Percentiles rank a stretch among this genome's conserved stretches.
phyloP scores from a whole-genome alignment of 2,888 invertebrate species.

The Aleiodes leptofemur region DNA sequence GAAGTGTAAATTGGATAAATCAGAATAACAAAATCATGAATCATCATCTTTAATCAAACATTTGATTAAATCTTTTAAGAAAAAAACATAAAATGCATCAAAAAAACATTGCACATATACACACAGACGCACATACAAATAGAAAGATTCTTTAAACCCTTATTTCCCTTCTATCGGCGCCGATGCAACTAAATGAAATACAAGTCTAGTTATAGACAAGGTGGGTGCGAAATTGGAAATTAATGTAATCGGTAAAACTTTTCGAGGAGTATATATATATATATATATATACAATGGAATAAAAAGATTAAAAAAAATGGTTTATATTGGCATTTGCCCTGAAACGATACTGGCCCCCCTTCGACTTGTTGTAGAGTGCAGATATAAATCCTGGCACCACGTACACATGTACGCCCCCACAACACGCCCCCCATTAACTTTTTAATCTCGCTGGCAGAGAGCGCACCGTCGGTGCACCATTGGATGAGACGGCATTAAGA shows the following conservation, averaged over 20 bases:
- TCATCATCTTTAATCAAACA: too few species aligned
- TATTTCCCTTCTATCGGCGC: not conserved
- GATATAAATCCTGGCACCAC: slow-evolving; percentile 75
- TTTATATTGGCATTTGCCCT: slow-evolving; percentile 69
- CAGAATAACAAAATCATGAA: too few species aligned
- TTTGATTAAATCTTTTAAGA: too few species aligned
- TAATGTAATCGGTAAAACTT: slow-evolving; percentile 32
- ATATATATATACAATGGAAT: not conserved
- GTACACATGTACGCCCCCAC: slow-evolving; percentile 74
- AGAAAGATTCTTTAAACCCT: not conserved
- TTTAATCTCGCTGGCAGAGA: slow-evolving; percentile 70
- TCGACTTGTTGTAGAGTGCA: slow-evolving; percentile 66
- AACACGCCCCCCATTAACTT: slow-evolving; percentile 75
- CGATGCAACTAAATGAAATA: not conserved
- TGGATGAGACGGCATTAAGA: slow-evolving; percentile 50
- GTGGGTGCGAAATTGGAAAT: slow-evolving; percentile 33
- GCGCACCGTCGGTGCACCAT: slow-evolving; percentile 53
- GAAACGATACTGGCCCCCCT: slow-evolving; percentile 68
- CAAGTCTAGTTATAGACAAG: not conserved
- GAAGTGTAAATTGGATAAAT: slow-evolving; percentile 1
- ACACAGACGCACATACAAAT: too few species aligned
- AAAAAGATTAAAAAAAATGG: slow-evolving; percentile 51
- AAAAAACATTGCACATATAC: too few species aligned
- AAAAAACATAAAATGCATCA: too few species aligned
- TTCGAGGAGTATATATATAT: slow-evolving; percentile 19